Evolutionary conservation across 1,140 invertebrate genomes (phyloP).

Genomic region (Branchinecta lindahli): DNA sequence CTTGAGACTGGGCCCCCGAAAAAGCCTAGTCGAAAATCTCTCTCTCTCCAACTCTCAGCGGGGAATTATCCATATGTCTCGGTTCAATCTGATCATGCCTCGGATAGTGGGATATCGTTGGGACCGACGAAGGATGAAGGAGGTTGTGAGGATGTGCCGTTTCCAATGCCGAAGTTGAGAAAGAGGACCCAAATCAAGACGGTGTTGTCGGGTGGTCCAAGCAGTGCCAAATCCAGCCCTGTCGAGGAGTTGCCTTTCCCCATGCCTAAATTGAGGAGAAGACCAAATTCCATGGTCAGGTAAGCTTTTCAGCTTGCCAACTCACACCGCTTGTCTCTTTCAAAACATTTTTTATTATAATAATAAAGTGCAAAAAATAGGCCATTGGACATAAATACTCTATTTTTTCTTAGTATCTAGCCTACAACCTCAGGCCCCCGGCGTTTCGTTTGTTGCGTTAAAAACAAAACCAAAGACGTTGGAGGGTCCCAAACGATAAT

Average conservation of each 20-base stretch:
- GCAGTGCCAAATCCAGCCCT: not conserved
- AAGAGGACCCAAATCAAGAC: not conserved
- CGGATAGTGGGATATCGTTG: not conserved
- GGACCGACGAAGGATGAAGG: not conserved
- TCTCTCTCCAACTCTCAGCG: not conserved
- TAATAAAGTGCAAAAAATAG: too few species aligned
- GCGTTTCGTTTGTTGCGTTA: too few species aligned
- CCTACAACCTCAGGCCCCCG: too few species aligned
- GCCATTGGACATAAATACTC: too few species aligned
- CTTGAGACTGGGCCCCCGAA: not conserved
- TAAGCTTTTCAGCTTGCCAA: not conserved
- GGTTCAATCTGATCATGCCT: conserved; percentile 6
- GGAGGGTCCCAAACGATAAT: too few species aligned
- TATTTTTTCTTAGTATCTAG: too few species aligned
- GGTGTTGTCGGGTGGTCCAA: not conserved
- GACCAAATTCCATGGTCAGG: not conserved
- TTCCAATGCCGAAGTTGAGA: not conserved
- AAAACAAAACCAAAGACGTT: too few species aligned
- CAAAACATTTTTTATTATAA: too few species aligned
- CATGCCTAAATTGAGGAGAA: not conserved
- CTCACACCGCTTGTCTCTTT: too few species aligned
- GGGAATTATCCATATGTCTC: not conserved
- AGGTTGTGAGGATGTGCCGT: not conserved
- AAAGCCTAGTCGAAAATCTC: conserved; percentile 1
- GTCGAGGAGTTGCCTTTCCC: not conserved